A percentile compares a stretch with the other conserved stretches of the same genome.
phyloP scores from a whole-genome alignment of 2,888 invertebrate species.

The Thymelicus sylvestris region DNA sequence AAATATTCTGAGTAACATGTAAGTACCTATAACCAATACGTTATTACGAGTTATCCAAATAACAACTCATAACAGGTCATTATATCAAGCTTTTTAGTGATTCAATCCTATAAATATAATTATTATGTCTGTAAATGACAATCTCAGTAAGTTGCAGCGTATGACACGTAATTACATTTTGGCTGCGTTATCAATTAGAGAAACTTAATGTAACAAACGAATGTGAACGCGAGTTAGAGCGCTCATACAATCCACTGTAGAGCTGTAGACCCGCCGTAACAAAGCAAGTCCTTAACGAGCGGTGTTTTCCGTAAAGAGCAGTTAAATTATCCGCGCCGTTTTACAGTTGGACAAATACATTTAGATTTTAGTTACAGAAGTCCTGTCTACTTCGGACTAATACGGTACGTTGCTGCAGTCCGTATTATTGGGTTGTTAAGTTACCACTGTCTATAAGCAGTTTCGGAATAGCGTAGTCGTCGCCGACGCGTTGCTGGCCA shows the following conservation, averaged over 20 bases:
- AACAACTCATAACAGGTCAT: no score
- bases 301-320: slow-evolving; percentile 53
- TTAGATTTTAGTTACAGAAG: slow-evolving; percentile 49
- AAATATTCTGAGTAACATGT: no score
- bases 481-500: no score
- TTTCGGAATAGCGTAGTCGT: no score
- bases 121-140: not conserved
- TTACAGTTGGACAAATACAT: slow-evolving; percentile 62
- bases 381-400: slow-evolving; percentile 41
- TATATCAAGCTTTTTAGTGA: no score
- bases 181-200: slow-evolving; percentile 12
- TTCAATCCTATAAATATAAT: no score
- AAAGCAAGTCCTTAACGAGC: slow-evolving; percentile 60
- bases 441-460: no score
- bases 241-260: slow-evolving; percentile 25
- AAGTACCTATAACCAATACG: no score
- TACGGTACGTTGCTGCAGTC: no score
- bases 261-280: slow-evolving; percentile 40
- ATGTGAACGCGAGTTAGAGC: slow-evolving; percentile 10
- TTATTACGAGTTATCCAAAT: no score
- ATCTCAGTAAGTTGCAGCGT: not conserved
- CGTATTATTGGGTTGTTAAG: no score
- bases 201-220: slow-evolving; percentile 14
- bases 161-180: not conserved
- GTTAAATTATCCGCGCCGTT: slow-evolving; percentile 50